Evolutionary conservation across 2,888 invertebrate species (phyloP), one percentile per base, ranked within the genome.

Genomic region (Eledona agricola): DNA sequence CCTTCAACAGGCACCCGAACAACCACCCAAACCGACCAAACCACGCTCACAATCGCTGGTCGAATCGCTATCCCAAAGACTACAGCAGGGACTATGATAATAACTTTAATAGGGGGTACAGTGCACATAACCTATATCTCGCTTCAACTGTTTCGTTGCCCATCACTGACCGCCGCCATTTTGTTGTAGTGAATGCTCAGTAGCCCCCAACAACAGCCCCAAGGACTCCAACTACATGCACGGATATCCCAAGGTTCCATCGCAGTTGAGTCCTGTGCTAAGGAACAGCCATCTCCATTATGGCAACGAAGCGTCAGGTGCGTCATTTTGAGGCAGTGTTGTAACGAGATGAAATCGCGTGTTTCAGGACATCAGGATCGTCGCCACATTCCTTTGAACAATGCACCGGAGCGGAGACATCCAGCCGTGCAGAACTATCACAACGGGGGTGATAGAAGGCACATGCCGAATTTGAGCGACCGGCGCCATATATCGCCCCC

Each of bases 401-500:
- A 54, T 37, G 51, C 59, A 6, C 64, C 60, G 10, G 72, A 69
- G 42, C 53, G 67, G 58, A 51, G 67, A 55, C 59, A 61, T 40
- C 22, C 63, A 12, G 49, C 63, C 6, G 47, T 60, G 23, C 64
- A 57, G 43, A 67, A 63, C 53, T 70, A 64, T 49, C 66, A 65
- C 37, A 67, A 64, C 51, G 58, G 61, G 4, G 67, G 58, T 37
- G 72, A 73, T 35, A 66, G 72, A 20, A 57, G 74, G 28, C 72
- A 72, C 52, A 63, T 71, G 47, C 65, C 66, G 10, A 58, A 56
- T 43, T 52, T 73, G 40, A 56, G 71, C 1, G 77, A 77, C 57
- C 65, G 75, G 3, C 70, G 75, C 4, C 77, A 77, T 59, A 77
- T 80, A 58, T 79, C 81, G 7, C 81, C 82, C 10, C 81, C 81